Conservation (phyloP, 2,888 invertebrate genomes). For the Creontiades dilutus region DNA sequence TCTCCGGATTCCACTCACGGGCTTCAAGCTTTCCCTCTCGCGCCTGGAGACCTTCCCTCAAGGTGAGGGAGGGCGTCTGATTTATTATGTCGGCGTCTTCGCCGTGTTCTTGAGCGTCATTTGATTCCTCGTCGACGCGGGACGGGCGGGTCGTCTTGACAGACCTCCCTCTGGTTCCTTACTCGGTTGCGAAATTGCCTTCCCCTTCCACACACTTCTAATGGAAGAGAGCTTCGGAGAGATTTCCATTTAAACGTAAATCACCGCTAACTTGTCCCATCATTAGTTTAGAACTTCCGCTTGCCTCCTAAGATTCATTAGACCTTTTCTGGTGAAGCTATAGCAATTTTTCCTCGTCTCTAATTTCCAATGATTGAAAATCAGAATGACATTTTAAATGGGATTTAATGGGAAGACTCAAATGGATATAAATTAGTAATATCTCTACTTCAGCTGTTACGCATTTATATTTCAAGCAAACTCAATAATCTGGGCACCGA, state of each 20-base stretch:
- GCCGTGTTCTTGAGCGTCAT: background rate
- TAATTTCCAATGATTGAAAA: no score
- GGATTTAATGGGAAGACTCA: background rate
- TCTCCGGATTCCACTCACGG: background rate
- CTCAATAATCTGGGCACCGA: background rate
- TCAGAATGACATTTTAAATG: background rate
- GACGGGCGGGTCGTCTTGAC: background rate
- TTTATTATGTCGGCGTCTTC: constrained; percentile 44
- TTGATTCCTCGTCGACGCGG: background rate
- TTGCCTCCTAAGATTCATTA: background rate
- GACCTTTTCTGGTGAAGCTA: background rate
- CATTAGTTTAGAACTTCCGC: constrained; percentile 2
- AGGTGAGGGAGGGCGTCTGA: background rate
- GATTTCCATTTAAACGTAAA: constrained; percentile 38
- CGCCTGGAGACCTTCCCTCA: background rate
- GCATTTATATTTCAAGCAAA: background rate
- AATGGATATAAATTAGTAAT: background rate
- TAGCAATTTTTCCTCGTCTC: background rate
- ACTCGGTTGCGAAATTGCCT: background rate
- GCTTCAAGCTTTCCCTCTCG: background rate
- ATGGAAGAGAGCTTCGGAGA: background rate
- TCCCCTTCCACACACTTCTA: background rate
- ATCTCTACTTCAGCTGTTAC: background rate
- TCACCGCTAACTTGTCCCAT: constrained; percentile 26
- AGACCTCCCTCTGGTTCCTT: background rate